These are phyloP conservation scores for Microcaecilia unicolor DNA, from an alignment of 2,797 vertebrate genomes.

Conservation along the genomic window DNA sequence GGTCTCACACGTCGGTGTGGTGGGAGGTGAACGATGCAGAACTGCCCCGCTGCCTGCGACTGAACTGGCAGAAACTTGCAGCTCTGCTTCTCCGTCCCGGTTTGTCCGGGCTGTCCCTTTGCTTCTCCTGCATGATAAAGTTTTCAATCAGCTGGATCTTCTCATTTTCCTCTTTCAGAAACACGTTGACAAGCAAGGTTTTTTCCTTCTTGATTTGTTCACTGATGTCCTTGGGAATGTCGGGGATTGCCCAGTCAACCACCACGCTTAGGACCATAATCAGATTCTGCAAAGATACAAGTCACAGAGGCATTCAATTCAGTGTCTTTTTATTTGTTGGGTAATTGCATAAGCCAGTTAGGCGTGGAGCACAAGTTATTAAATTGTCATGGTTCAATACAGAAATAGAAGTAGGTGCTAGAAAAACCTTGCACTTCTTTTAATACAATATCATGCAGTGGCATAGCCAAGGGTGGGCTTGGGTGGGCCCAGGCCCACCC, in stretches of 20 bases:
- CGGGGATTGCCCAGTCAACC: constrained; percentile 92
- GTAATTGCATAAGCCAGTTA: no score
- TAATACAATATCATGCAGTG: no score
- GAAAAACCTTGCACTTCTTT: no score
- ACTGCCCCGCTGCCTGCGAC: constrained; percentile 44
- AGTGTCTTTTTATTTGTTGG: no score
- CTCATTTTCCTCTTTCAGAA: constrained; percentile 85
- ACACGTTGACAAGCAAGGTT: constrained; percentile 80
- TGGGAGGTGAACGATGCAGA: constrained; percentile 54
- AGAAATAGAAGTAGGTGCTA: no score
- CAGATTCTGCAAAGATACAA: constrained; percentile 66
- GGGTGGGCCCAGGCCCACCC: no score
- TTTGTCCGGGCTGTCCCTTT: neutral
- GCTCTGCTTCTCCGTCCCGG: constrained; percentile 46
- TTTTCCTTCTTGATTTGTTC: constrained; percentile 92
- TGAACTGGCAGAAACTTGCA: constrained; percentile 71
- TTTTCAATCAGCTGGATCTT: constrained; percentile 81
- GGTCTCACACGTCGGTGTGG: constrained; percentile 83
- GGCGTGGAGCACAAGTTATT: no score
- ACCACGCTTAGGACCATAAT: constrained; percentile 91
- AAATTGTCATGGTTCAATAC: no score
- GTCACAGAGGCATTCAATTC: accelerated
- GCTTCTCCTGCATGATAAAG: constrained; percentile 55
- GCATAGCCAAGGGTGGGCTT: no score
- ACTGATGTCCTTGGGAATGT: constrained; percentile 87